These are phyloP conservation scores for Cervus canadensis DNA, from an alignment of 2,113 vertebrate species.

Conservation along the genomic window DNA sequence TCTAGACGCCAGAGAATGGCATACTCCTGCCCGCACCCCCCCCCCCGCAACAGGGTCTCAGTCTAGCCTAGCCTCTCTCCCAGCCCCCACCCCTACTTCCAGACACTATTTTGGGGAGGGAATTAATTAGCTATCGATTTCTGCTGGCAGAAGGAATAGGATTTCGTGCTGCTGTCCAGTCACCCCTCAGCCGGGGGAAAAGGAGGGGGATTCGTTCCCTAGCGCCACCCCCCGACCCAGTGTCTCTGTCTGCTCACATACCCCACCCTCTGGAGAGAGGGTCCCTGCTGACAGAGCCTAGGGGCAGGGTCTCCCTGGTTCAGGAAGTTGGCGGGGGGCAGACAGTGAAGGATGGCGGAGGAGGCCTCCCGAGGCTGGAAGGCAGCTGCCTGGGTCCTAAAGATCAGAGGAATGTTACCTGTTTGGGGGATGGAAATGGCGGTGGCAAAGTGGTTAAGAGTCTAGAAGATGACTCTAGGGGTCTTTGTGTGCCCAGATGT, in stretches of 20 bases:
- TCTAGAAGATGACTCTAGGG: background rate
- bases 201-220: background rate
- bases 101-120: constrained; percentile 68
- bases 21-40: background rate
- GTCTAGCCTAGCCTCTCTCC: background rate
- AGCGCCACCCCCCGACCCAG: background rate
- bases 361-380: background rate
- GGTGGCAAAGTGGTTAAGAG: background rate
- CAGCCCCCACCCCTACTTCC: background rate
- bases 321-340: background rate
- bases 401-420: background rate
- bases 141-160: constrained; percentile 42
- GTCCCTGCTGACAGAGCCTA: background rate
- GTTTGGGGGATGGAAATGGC: too few relatives aligned
- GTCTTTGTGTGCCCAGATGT: background rate
- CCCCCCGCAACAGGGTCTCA: background rate
- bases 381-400: background rate
- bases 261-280: background rate
- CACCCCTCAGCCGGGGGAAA: background rate
- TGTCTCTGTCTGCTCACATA: background rate
- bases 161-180: constrained; percentile 32
- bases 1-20: background rate
- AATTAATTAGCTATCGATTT: constrained; percentile 76
- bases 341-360: background rate
- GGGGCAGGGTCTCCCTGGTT: background rate